These are phyloP conservation scores for Megastigmus dorsalis DNA, from an alignment of 2,888 invertebrate genomes.

Conservation along the genomic window DNA sequence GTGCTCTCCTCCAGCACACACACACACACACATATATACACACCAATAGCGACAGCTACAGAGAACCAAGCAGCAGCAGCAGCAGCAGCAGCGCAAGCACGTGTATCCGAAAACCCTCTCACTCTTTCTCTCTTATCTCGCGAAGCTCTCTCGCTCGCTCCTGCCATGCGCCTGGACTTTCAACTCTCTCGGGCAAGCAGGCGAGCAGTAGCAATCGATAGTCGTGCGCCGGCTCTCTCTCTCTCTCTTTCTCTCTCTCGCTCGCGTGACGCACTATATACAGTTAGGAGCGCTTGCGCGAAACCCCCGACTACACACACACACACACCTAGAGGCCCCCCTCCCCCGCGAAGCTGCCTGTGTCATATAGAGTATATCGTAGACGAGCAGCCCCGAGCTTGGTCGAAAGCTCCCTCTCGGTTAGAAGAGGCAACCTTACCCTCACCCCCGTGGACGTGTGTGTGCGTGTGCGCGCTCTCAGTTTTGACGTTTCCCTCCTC, in stretches of 20 bases:
- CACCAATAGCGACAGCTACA: no score
- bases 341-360: background rate
- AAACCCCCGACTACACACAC: background rate
- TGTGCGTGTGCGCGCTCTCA: conserved; percentile 59
- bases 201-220: conserved; percentile 47
- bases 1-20: no score
- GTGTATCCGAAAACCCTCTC: no score
- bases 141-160: background rate
- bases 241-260: conserved; percentile 34
- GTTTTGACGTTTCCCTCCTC: conserved; percentile 67
- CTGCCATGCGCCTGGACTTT: conserved; percentile 12
- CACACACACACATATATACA: no score
- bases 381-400: background rate
- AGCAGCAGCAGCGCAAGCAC: no score
- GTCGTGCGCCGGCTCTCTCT: conserved; percentile 36
- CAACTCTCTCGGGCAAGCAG: no score
- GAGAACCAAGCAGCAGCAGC: no score
- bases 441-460: background rate
- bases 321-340: no score
- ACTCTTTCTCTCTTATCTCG: background rate
- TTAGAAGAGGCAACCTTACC: no score
- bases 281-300: no score
- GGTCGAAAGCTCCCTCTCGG: no score
- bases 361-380: no score
- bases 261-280: conserved; percentile 37